Base-by-base conservation (phyloP, 2,113 vertebrate genomes). In the Microtus ochrogaster region DNA sequence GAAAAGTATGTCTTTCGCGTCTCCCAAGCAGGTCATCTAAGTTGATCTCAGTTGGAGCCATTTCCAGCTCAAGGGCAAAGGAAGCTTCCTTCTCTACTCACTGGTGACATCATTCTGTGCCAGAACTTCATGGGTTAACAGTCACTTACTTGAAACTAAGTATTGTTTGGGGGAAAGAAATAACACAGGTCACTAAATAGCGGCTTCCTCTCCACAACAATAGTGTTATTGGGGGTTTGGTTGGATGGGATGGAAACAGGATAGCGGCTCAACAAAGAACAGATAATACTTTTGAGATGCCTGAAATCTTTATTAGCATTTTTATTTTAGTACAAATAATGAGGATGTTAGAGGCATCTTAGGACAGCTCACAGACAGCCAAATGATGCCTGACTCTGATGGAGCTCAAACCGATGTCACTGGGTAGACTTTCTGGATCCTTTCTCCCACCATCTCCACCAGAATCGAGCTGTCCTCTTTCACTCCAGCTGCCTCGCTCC, bases 301-400 rank as follows among this genome's bases (percentile, higher is more conserved):
- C 90, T 73, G 91, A 94, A 92, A 81, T 96, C 58, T 97, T 96
- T 97, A 89, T 91, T 92, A 66, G 73, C 41, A 36, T 47, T 81
- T 90, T 90, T 94, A 66, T 58, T 66, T n/a, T 30, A 49, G 44
- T 70, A 89, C 49, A 92, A 96, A 77, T 44, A 88, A 68, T 11
- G 11, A 92, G 76, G n/a, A 87, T 73, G 83, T 86, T 58, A 73
- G 28, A 74, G 81, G 39, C 72, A 26, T 33, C 52, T 72, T 30
- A 36, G 7, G 47, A 87, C 63, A 72, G 41, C 7, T 94, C 89
- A 55, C 0, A 83, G 41, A 7, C 22, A 66, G 21, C 68, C n/a
- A 72, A n/a, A 8, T 21, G n/a, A 39, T 39, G n/a, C 21, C n/a
- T 73, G 36, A 73, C 8, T 21, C 19, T 70, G 66, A 14, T 39